These are phyloP conservation scores for Zaprionus capensis DNA, from an alignment of 1,140 invertebrate genomes.

Conservation along the genomic window DNA sequence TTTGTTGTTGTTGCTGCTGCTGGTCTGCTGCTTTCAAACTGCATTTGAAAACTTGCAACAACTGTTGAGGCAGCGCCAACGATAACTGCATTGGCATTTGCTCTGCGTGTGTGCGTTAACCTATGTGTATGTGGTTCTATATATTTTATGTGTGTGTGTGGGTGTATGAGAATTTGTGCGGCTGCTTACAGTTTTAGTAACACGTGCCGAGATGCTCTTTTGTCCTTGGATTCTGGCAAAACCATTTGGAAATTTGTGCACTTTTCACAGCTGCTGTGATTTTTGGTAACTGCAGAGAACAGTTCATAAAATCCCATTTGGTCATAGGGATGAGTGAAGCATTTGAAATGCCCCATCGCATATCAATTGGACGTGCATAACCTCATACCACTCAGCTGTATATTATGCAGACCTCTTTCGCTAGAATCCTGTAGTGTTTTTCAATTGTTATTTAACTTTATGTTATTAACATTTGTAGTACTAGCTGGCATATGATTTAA, in stretches of 20 bases:
- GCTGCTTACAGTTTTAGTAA: conserved; percentile 8
- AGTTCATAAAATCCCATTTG: conserved; percentile 24
- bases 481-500: no score
- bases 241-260: conserved; percentile 1
- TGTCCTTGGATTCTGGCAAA: neutral
- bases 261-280: conserved; percentile 24
- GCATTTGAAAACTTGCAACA: conserved; percentile 52
- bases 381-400: neutral
- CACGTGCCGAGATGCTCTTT: conserved; percentile 9
- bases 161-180: neutral
- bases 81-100: conserved; percentile 54
- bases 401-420: neutral
- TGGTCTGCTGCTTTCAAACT: conserved; percentile 25
- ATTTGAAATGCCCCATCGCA: conserved; percentile 8
- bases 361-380: conserved; percentile 1
- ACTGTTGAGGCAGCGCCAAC: conserved; percentile 11
- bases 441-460: neutral
- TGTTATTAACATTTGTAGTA: neutral
- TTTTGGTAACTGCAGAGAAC: conserved; percentile 19
- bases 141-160: neutral
- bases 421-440: neutral
- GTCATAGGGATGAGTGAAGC: conserved; percentile 11
- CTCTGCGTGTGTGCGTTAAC: neutral
- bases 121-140: neutral
- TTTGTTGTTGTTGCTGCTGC: neutral